These are phyloP conservation scores for Lagorchestes hirsutus DNA, from an alignment of 2,797 vertebrate genomes.

Conservation along the genomic window DNA sequence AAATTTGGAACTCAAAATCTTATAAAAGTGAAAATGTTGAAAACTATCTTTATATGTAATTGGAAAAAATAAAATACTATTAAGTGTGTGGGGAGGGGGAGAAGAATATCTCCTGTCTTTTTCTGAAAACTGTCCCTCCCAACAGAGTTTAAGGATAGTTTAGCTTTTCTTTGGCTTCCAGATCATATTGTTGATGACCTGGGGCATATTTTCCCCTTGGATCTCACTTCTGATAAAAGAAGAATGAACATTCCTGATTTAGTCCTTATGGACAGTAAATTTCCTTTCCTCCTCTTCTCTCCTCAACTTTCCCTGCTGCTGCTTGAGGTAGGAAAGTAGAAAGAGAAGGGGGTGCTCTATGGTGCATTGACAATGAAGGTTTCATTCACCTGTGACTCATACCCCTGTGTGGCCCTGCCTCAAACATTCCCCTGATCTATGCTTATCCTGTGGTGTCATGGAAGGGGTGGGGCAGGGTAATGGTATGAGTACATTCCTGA, in stretches of 20 bases:
- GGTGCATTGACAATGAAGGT: neutral
- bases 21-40: too few relatives aligned
- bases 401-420: neutral
- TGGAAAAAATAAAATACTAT: too few relatives aligned
- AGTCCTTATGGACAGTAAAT: neutral
- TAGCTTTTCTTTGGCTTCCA: neutral
- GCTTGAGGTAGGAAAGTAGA: neutral
- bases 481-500: neutral
- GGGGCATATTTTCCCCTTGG: neutral
- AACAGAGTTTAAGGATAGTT: neutral
- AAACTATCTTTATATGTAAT: too few relatives aligned
- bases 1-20: too few relatives aligned
- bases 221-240: neutral
- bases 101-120: neutral
- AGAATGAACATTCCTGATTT: neutral
- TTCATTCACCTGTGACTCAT: neutral
- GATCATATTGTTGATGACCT: neutral
- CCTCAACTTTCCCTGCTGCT: neutral
- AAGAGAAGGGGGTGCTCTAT: neutral
- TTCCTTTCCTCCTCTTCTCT: neutral
- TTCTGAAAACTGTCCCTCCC: neutral
- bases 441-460: neutral
- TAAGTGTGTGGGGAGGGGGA: too few relatives aligned
- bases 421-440: neutral
- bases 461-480: neutral